Conservation (phyloP, 2,797 vertebrate genomes). For the Eurystomus glaucurus region DNA sequence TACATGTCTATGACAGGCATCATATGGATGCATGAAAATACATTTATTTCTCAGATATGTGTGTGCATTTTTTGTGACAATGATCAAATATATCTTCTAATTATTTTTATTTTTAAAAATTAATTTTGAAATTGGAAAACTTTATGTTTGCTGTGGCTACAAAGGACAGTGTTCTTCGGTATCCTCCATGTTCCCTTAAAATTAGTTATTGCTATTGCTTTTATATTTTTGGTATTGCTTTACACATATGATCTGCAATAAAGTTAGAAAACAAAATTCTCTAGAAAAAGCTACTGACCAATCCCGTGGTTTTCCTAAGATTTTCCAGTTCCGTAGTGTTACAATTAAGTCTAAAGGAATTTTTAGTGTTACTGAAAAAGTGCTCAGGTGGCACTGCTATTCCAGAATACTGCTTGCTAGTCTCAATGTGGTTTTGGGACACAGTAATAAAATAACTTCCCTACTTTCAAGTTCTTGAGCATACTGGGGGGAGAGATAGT, state of each 20-base stretch:
- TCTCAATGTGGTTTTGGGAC: not conserved
- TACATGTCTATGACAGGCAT: not conserved
- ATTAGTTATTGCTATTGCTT: not conserved
- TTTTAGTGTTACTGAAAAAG: not conserved
- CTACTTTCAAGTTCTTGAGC: not conserved
- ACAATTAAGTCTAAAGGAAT: not conserved
- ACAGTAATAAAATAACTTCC: not conserved
- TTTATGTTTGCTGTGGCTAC: not conserved
- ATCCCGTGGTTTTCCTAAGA: not conserved
- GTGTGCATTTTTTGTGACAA: not conserved
- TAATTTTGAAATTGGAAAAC: not conserved
- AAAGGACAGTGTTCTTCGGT: not conserved
- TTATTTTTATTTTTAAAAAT: not conserved
- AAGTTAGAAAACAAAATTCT: not conserved
- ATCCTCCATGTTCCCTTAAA: not conserved
- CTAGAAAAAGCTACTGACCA: not conserved
- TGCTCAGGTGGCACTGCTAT: rapidly evolving
- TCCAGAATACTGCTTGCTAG: not conserved
- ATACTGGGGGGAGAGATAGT: not conserved
- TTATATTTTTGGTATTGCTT: not conserved
- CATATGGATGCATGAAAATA: rapidly evolving
- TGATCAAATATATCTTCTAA: not conserved
- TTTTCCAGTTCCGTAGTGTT: not conserved
- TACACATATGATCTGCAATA: not conserved
- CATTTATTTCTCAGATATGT: not conserved